Evolutionary conservation across 1,140 invertebrate species (phyloP), one percentile per base, ranked within the genome.

Genomic region (Drosophila burlai): DNA sequence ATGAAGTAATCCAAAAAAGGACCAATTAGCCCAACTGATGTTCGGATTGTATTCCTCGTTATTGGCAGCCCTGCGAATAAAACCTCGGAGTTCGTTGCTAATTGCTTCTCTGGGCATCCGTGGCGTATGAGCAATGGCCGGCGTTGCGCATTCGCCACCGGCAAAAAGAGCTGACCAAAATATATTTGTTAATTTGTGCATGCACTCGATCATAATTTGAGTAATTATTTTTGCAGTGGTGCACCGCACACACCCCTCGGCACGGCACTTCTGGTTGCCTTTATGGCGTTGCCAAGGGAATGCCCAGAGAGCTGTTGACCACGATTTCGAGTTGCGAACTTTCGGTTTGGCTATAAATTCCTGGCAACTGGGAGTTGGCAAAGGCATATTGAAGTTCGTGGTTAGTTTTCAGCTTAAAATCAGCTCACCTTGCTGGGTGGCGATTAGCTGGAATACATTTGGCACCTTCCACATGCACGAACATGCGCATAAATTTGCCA

Each of bases 161-260:
- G 47, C n/a, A 36, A 57, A 61, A 34, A 55, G 18, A 21, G 8
- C 52, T 36, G 16, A 42, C 26, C 45, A 26, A 62, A 61, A 85
- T 79, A 67, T 69, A 75, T 71, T 83, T 86, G 69, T 66, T 80
- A 73, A 83, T 86, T 85, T 83, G 57, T 50, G 57, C 79, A 77
- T 64, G 60, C 62, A 79, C 69, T 76, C 63, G 64, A 65, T 86
- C 75, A 82, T 80, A 85, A 83, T 81, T 76, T 78, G 75, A 67
- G 74, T 85, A 78, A 81, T 87, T 86, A 80, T 80, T 87, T 87
- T 73, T 63, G 54, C 76, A 82, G 74, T 60, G 74, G 79, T 50
- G 26, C 67, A 55, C 49, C 63, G 29, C 47, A 29, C 16, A 8
- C 43, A 49, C 38, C 49, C 21, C n/a, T 29, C 34, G 26, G 10